Percentiles rank a stretch among this genome's conserved stretches.
phyloP scores from a whole-genome alignment of 2,113 vertebrate genomes.

The Psammodynastes pulverulentus region DNA sequence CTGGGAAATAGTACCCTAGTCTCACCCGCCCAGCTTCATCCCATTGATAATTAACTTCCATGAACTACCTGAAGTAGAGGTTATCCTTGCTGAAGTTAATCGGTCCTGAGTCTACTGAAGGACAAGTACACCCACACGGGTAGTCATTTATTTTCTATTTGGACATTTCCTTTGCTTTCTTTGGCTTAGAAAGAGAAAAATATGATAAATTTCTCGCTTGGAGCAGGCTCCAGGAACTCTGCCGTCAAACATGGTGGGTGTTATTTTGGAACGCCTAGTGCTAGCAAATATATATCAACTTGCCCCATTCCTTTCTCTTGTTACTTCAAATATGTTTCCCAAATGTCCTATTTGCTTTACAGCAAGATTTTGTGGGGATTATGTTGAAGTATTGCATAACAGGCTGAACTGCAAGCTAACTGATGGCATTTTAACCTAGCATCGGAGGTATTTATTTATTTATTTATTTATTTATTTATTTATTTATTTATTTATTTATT shows the following conservation, averaged over 20 bases:
- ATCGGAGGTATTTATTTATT: too few species aligned
- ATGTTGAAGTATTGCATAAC: neutral
- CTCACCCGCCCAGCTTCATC: constrained; percentile 46
- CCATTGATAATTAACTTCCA: constrained; percentile 51
- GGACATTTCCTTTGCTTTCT: constrained; percentile 55
- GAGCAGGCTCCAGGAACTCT: constrained; percentile 48
- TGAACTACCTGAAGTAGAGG: constrained; percentile 55
- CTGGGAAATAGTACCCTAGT: constrained; percentile 44
- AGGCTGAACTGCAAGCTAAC: neutral
- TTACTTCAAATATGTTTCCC: constrained; percentile 5
- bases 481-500: too few species aligned
- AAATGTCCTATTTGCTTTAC: constrained; percentile 1
- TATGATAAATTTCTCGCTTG: constrained; percentile 49
- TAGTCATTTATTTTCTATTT: constrained; percentile 63
- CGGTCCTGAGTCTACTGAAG: constrained; percentile 59
- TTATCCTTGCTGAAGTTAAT: constrained; percentile 60
- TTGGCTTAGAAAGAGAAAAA: constrained; percentile 55
- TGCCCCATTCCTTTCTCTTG: constrained; percentile 39
- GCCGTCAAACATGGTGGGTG: constrained; percentile 54
- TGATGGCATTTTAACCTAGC: neutral
- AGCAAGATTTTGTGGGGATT: neutral
- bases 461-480: too few species aligned
- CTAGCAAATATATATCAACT: constrained; percentile 28
- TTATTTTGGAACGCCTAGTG: constrained; percentile 44
- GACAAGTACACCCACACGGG: constrained; percentile 57